These are phyloP conservation scores for Drosophila subquinaria DNA, from an alignment of 2,888 invertebrate genomes.

Conservation along the genomic window DNA sequence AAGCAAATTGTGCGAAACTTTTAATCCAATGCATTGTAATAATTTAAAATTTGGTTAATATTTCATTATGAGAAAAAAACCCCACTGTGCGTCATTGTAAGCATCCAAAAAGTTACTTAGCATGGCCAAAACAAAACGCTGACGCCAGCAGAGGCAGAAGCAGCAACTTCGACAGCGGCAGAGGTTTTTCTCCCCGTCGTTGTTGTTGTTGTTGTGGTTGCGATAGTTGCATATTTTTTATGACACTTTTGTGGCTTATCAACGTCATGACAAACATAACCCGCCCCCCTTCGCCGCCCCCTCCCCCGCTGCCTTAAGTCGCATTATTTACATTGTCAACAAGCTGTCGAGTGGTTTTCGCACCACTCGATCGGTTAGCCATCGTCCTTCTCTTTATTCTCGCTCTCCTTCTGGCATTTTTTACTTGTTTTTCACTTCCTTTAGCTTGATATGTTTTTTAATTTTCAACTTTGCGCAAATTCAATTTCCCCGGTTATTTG, in stretches of 20 bases:
- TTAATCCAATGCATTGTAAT: too few species aligned
- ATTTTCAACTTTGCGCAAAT: constrained; percentile 56
- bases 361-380: constrained; percentile 51
- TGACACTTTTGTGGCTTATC: constrained; percentile 81
- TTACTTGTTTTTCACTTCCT: background rate
- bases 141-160: constrained; percentile 47
- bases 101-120: constrained; percentile 58
- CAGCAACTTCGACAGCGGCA: constrained; percentile 13
- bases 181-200: constrained; percentile 12
- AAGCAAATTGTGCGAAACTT: too few species aligned
- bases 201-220: constrained; percentile 15
- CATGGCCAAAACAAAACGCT: constrained; percentile 75
- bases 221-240: constrained; percentile 76
- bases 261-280: constrained; percentile 74
- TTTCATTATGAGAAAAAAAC: too few species aligned
- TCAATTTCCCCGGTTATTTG: constrained; percentile 63
- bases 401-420: background rate
- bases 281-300: background rate
- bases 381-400: constrained; percentile 19
- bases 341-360: constrained; percentile 68
- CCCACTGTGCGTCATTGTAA: constrained; percentile 1
- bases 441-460: constrained; percentile 20
- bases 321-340: constrained; percentile 78
- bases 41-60: too few species aligned
- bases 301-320: constrained; percentile 21